Base-by-base conservation (phyloP, 2,797 vertebrate genomes). In the Microctenopoma steveboyesi region DNA sequence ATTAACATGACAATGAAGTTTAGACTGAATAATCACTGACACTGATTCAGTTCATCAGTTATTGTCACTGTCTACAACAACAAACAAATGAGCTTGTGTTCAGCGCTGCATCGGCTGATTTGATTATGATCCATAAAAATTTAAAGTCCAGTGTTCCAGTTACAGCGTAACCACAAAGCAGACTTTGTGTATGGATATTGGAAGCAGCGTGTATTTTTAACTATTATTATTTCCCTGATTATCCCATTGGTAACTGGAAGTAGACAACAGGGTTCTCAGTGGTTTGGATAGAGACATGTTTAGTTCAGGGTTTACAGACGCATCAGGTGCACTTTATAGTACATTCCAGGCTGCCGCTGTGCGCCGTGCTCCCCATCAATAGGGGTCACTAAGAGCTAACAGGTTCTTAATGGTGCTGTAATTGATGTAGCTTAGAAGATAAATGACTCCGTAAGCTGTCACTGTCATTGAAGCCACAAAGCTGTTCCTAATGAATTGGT, bases 371-470 rank as follows among this genome's bases (percentile, higher is more conserved):
- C 18, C 7, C 3, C 15, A 30, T n/a, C 56, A 45, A 40, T 22
- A 59, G 53, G 48, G 49, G 49, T 63, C 39, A 49, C 16, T 18
- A 10, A 53, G 37, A 15, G 35, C 16, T 15, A 35, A 63, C 9
- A 6, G 47, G 49, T 50, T 63, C 48, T 37, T n/a, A 0, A 25
- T 25, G 35, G n/a, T 64, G 35, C 9, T 54, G 50, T 61, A 25
- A 60, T 4, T 27, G 45, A 49, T 35, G 5, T 0, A 51, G 64
- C 14, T 40, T 14, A 8, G 22, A 12, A 55, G 28, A 72, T 55
- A 46, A 22, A 51, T 74, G 64, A 76, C 53, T 82, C 69, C 46
- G 10, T 58, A n/a, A 58, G 48, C 22, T 22, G 6, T 74, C 51
- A 60, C 59, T 51, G 35, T 46, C 22, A 62, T 66, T 51, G 60